These are phyloP conservation scores for Microcebus jonahi DNA, from an alignment of 2,113 vertebrate genomes.

Conservation along the genomic window DNA sequence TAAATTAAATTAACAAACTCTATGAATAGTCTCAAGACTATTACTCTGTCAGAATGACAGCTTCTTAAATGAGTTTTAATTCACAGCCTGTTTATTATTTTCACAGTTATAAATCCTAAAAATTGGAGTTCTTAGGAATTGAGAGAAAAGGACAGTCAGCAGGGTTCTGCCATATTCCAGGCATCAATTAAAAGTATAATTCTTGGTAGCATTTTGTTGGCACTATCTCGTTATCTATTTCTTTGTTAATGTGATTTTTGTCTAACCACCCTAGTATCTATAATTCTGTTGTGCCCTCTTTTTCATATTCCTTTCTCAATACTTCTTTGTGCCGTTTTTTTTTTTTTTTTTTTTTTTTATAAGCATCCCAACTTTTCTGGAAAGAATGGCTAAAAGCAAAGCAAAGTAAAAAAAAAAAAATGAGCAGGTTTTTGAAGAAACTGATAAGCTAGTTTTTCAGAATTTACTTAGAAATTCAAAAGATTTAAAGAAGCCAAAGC, in stretches of 20 bases:
- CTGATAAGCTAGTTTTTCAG: neutral
- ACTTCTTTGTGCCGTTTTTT: neutral
- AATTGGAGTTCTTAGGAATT: neutral
- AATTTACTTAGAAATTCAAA: neutral
- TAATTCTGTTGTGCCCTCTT: neutral
- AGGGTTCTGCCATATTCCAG: neutral
- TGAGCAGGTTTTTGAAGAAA: neutral
- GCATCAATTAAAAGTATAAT: neutral
- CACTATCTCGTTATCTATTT: neutral
- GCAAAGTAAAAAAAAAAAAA: neutral
- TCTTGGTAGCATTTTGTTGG: neutral
- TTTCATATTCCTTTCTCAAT: neutral
- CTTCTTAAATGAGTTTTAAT: constrained; percentile 32
- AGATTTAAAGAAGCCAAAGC: neutral
- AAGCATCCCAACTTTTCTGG: neutral
- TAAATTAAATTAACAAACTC: constrained; percentile 27
- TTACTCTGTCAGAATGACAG: neutral
- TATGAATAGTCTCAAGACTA: neutral
- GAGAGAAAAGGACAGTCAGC: neutral
- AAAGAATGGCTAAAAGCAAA: too few species aligned
- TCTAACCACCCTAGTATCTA: neutral
- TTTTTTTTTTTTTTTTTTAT: too few species aligned
- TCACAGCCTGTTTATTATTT: constrained; percentile 32
- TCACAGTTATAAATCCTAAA: neutral
- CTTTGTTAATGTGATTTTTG: neutral